Base-by-base conservation (phyloP, 1,140 invertebrate genomes). In the Bombus superbus region DNA sequence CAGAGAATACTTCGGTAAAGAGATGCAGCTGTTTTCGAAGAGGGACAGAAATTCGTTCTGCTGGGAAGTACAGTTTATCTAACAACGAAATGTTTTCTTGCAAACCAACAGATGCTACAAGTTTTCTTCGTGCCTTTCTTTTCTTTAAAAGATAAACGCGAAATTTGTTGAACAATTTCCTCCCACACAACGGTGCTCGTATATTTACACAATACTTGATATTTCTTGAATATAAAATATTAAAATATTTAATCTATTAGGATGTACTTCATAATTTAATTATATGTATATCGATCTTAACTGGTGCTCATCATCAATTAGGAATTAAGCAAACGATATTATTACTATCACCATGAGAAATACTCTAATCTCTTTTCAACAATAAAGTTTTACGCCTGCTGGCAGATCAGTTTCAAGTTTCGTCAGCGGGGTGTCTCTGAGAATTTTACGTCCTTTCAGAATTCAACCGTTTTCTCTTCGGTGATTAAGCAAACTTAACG, bases 21-120 rank as follows among this genome's bases (percentile, higher is more conserved):
- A 62, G 42, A 44, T 28, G 13, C 80, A 81, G 79, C 79, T 81
- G 79, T 81, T 81, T 81, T 81, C n/a, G 68, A 59, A 72, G 59
- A 42, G 28, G 68, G 68, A 35, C n/a, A 81, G 68, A 59, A 72
- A 44, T 38, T 72, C 28, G 25, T 28, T 38, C 15, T 40, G n/a
- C 11, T 40, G 64, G 18, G 13, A 72, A 62, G 5, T 32, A 81
- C 18, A 72, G 79, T 81, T 81, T 81, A 81, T 47, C 15, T 42
- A 57, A 25, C 59, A 79, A 44, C 44, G 47, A 72, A 81, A 40
- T 47, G 47, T 72, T 71, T 42, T 59, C 79, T 42, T 42, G 79
- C 79, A 59, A 69, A 81, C 47, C 42, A 5, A 44, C 42, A 40
- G 6, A 72, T 59, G 38, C 28, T 32, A n/a, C 22, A 38, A 5